Conservation (phyloP, 2,797 vertebrate species). For the Coregonus suidteri region DNA sequence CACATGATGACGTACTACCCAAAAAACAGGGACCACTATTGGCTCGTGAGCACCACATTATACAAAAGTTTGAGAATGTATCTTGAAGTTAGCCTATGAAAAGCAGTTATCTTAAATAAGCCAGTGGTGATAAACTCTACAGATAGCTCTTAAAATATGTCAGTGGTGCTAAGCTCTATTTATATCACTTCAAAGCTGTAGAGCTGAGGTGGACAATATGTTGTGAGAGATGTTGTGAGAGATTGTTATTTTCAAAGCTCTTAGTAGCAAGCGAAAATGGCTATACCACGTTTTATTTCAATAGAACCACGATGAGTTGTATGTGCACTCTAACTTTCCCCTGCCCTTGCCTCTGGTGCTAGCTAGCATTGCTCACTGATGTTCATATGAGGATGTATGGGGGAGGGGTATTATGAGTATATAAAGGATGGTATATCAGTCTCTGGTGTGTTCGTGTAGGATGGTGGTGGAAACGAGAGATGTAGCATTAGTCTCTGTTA, state of each 20-base stretch:
- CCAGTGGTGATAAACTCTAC: conserved; percentile 43
- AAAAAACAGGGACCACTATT: too few species aligned
- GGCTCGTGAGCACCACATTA: conserved; percentile 35
- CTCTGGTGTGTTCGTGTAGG: conserved; percentile 35
- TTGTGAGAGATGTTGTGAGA: neutral
- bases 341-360: conserved; percentile 33
- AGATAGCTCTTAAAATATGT: conserved; percentile 37
- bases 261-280: neutral
- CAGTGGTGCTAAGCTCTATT: conserved; percentile 25
- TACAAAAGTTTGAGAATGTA: conserved; percentile 57
- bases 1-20: too few species aligned
- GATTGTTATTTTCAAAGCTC: conserved; percentile 1
- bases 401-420: conserved; percentile 15
- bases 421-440: conserved; percentile 23
- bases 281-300: neutral
- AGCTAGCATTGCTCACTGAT: conserved; percentile 9
- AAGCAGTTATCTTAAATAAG: conserved; percentile 64
- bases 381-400: conserved; percentile 15
- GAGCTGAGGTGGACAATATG: neutral
- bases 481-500: conserved; percentile 61
- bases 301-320: neutral
- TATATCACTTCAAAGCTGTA: neutral
- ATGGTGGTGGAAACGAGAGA: conserved; percentile 36
- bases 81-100: conserved; percentile 52
- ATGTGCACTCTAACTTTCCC: conserved; percentile 12